Evolutionary conservation across 1,140 invertebrate species (phyloP).

Genomic region (Sminthurinus signatus): DNA sequence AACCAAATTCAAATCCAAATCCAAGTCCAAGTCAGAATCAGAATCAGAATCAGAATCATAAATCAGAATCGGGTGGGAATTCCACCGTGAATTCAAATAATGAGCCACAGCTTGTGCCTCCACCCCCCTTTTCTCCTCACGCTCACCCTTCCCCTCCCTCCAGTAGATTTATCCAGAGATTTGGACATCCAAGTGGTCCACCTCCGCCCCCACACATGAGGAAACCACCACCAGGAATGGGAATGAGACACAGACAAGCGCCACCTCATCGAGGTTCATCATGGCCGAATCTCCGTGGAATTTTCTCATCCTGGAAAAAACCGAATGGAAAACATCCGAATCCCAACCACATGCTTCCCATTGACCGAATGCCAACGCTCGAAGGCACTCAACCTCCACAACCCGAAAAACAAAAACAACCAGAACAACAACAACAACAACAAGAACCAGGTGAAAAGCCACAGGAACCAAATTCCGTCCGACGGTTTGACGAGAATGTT

Average conservation of each 20-base stretch:
- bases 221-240: no score
- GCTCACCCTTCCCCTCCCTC: neutral
- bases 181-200: neutral
- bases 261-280: no score
- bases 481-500: no score
- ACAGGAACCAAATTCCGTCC: neutral
- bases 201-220: no score
- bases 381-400: neutral
- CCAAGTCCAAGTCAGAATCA: neutral
- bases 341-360: neutral
- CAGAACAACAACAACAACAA: neutral
- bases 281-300: neutral
- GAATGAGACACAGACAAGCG: no score
- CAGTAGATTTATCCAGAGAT: neutral
- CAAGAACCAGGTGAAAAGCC: neutral
- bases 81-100: no score
- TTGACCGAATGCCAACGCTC: neutral
- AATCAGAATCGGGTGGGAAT: no score
- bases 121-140: neutral
- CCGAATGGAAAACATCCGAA: neutral
- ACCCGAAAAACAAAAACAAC: neutral
- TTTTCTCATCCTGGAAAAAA: conserved; percentile 6
- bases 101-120: neutral
- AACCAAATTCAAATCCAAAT: neutral
- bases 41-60: no score